Conservation (phyloP, 1,140 invertebrate species). For the Diploscapter pachys region DNA sequence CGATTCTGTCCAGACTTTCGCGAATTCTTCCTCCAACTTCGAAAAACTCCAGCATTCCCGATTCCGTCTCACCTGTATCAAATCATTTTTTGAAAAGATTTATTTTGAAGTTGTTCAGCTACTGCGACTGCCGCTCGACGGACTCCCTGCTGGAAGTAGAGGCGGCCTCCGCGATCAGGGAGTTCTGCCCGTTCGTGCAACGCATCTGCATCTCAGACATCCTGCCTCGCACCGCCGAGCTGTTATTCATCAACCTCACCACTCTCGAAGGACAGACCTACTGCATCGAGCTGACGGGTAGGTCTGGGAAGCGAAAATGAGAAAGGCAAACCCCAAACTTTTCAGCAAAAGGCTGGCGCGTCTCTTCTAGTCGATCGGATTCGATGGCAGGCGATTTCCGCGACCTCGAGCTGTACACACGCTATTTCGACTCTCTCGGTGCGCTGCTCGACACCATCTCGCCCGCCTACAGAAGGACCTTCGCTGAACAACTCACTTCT, state of each 20-base stretch:
- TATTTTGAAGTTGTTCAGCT: conserved; percentile 5
- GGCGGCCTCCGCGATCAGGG: conserved; percentile 21
- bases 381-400: conserved; percentile 36
- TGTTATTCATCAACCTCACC: conserved; percentile 33
- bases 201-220: conserved; percentile 27
- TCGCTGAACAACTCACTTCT: conserved; percentile 2
- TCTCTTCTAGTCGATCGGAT: conserved; percentile 24
- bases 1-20: no score
- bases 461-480: conserved; percentile 16
- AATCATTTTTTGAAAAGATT: no score
- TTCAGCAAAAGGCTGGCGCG: conserved; percentile 28
- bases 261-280: conserved; percentile 28
- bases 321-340: neutral
- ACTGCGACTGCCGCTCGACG: conserved; percentile 4
- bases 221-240: conserved; percentile 27
- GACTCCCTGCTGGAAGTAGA: conserved; percentile 22
- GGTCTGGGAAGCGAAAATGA: neutral
- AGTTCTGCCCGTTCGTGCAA: conserved; percentile 19
- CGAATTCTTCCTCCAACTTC: no score
- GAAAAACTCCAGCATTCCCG: no score
- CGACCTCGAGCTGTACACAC: conserved; percentile 21
- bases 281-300: conserved; percentile 27
- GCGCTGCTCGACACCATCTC: conserved; percentile 23
- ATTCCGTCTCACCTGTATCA: no score
- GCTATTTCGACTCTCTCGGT: conserved; percentile 26